These are phyloP conservation scores for Chromobotia macracanthus DNA, from an alignment of 2,797 vertebrate species.

Conservation along the genomic window DNA sequence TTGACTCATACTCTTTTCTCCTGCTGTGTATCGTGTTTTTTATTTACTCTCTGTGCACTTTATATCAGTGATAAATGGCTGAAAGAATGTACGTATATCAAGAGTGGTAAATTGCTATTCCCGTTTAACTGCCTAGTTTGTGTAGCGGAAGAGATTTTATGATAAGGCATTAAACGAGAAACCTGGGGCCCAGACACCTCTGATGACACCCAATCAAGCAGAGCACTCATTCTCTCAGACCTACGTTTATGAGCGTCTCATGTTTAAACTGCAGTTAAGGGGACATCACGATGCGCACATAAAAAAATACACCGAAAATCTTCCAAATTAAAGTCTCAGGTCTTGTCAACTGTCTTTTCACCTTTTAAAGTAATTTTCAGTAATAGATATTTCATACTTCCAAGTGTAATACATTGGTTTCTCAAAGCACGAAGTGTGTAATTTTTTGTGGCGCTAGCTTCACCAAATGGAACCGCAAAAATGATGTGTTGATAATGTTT, in stretches of 20 bases:
- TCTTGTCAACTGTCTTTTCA: neutral
- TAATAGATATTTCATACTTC: slow-evolving; percentile 32
- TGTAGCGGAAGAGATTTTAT: slow-evolving; percentile 12
- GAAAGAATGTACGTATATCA: neutral
- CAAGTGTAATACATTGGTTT: slow-evolving; percentile 27
- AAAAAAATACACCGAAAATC: neutral
- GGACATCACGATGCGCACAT: neutral
- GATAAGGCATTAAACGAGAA: neutral
- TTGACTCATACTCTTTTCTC: neutral
- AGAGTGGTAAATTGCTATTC: neutral
- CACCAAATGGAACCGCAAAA: too few relatives aligned
- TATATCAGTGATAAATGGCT: neutral
- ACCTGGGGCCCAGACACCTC: neutral
- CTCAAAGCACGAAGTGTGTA: neutral
- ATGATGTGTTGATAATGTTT: too few relatives aligned
- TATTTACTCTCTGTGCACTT: neutral
- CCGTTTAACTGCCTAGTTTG: neutral
- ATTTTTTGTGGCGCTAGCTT: too few relatives aligned
- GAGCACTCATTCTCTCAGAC: neutral
- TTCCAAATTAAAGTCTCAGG: neutral
- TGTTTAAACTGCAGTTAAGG: neutral
- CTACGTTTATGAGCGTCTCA: neutral
- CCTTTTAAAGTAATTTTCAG: neutral
- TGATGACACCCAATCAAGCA: neutral
- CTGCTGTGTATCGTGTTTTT: neutral